A percentile compares a stretch with the other conserved stretches of the same genome.
These are phyloP conservation scores for Cariama cristata DNA, from an alignment of 2,113 vertebrate species.

Conservation along the genomic window DNA sequence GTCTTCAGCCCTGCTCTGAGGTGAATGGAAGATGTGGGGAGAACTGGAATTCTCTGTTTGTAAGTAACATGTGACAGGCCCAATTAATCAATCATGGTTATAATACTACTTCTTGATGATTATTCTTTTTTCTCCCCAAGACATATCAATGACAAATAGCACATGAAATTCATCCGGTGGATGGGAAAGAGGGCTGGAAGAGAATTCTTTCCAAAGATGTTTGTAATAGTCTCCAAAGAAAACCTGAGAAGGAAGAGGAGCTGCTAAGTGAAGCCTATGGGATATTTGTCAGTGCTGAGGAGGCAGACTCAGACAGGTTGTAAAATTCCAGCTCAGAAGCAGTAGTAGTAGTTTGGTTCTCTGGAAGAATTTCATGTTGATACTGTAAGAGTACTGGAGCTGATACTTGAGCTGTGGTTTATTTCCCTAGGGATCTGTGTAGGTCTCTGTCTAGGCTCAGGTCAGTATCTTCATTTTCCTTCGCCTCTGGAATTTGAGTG, in stretches of 20 bases:
- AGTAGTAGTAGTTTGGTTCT: background rate
- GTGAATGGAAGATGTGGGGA: background rate
- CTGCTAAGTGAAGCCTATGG: background rate
- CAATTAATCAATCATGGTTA: background rate
- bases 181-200: background rate
- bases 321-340: background rate
- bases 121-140: background rate
- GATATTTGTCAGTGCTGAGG: background rate
- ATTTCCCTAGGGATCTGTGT: background rate
- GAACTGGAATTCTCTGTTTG: background rate
- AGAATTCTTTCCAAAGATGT: background rate
- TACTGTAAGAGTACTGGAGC: background rate
- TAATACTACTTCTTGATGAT: background rate
- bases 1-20: background rate
- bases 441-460: background rate
- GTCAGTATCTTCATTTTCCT: background rate
- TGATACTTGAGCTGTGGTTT: background rate
- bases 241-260: background rate
- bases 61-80: background rate
- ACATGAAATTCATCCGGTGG: background rate
- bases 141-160: background rate
- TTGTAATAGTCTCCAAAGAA: background rate
- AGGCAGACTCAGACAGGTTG: background rate
- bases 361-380: background rate
- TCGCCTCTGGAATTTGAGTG: slow-evolving; percentile 43